Evolutionary conservation across 2,113 vertebrate genomes (phyloP).

Genomic region (Phaetusa simplex): DNA sequence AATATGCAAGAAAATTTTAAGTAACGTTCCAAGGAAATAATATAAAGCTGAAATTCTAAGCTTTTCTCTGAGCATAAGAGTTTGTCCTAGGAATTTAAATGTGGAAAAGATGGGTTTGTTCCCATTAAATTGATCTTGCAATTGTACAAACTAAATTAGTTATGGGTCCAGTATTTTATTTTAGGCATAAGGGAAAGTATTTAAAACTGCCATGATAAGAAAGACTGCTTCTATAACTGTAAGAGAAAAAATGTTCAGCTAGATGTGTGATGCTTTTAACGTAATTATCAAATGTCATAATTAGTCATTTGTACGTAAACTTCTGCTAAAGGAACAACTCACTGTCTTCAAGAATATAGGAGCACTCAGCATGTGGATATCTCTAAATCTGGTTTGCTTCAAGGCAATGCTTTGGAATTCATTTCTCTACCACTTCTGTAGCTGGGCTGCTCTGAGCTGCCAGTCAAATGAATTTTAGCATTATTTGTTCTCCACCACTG

Average conservation of each 20-base stretch:
- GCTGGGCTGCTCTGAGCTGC: background rate
- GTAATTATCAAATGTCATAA: background rate
- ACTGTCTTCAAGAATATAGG: background rate
- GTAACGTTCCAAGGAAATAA: background rate
- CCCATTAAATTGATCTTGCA: background rate
- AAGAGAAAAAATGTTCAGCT: background rate
- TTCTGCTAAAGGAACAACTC: background rate
- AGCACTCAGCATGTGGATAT: accelerated
- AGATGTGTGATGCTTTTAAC: background rate
- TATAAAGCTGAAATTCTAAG: background rate
- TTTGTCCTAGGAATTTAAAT: background rate
- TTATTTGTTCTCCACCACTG: background rate
- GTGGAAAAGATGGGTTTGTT: background rate
- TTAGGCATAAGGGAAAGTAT: background rate
- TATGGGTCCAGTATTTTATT: background rate
- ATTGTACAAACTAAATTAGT: background rate
- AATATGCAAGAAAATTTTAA: background rate
- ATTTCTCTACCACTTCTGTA: background rate
- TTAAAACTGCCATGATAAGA: background rate
- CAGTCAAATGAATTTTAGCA: background rate
- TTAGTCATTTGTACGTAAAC: background rate
- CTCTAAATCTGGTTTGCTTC: background rate
- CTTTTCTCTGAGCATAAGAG: background rate
- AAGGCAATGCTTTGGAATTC: background rate
- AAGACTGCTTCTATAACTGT: background rate